phyloP scores from a whole-genome alignment of 2,113 vertebrate species.

The Silurus meridionalis region DNA sequence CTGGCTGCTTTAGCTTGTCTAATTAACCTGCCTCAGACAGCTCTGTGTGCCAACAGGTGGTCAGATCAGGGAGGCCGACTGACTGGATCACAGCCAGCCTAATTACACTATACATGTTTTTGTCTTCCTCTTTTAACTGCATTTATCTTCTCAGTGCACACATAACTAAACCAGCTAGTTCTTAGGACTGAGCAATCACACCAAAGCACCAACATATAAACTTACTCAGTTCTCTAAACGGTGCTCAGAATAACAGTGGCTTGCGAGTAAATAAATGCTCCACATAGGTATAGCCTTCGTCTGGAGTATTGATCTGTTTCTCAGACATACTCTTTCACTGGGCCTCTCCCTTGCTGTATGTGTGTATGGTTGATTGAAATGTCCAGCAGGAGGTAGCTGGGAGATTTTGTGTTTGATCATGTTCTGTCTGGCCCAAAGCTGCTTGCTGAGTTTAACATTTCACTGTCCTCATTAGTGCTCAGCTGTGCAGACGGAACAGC shows the following conservation, averaged over 20 bases:
- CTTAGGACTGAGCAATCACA: constrained; percentile 7
- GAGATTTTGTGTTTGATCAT: constrained; percentile 27
- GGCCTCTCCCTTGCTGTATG: neutral
- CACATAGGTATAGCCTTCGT: constrained; percentile 14
- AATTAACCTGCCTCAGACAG: constrained; percentile 67
- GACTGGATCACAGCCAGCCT: constrained; percentile 74
- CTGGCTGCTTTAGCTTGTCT: constrained; percentile 49
- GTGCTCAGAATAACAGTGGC: constrained; percentile 20
- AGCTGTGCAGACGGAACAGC: constrained; percentile 60
- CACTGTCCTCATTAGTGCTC: constrained; percentile 69
- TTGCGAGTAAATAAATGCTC: neutral
- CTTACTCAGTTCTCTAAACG: constrained; percentile 15
- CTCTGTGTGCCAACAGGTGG: constrained; percentile 70
- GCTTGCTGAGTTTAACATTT: constrained; percentile 65
- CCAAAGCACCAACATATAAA: constrained; percentile 6
- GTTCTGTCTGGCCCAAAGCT: constrained; percentile 30
- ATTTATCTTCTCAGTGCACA: constrained; percentile 39
- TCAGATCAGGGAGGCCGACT: constrained; percentile 57
- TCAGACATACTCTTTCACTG: constrained; percentile 24
- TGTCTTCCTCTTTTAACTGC: constrained; percentile 55
- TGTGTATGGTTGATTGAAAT: constrained; percentile 17
- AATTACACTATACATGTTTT: constrained; percentile 65
- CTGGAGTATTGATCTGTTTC: constrained; percentile 46
- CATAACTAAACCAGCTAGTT: constrained; percentile 7
- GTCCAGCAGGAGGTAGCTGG: constrained; percentile 13